Evolutionary conservation across 2,797 vertebrate genomes (phyloP).

Genomic region (Eulemur coronatus): DNA sequence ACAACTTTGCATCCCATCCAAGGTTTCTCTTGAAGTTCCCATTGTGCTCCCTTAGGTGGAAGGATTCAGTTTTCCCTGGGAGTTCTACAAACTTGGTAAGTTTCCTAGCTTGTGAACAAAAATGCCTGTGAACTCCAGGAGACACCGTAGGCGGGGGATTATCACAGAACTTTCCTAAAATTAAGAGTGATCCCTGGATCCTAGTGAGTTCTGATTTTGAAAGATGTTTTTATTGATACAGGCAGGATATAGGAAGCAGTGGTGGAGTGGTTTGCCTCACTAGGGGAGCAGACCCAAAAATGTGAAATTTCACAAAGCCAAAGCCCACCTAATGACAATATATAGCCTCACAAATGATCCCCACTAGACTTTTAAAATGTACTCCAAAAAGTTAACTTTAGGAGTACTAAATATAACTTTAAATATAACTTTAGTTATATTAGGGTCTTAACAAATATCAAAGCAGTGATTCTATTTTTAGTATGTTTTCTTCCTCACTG

Average conservation of each 20-base stretch:
- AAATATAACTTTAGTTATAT: neutral
- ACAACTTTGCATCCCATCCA: neutral
- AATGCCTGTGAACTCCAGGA: neutral
- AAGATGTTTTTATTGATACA: neutral
- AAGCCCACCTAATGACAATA: neutral
- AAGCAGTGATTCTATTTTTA: conserved; percentile 49
- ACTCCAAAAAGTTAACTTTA: conserved; percentile 12
- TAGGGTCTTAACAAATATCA: conserved; percentile 31
- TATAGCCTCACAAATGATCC: neutral
- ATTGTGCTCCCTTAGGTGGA: neutral
- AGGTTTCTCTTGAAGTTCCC: neutral
- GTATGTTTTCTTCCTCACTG: neutral
- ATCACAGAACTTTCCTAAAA: neutral
- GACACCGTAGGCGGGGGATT: neutral
- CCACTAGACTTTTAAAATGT: neutral
- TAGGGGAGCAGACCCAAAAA: neutral
- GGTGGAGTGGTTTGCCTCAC: neutral
- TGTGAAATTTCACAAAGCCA: neutral
- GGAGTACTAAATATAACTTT: too few species aligned
- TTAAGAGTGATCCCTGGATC: neutral
- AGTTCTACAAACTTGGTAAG: neutral
- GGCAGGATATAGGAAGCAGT: neutral
- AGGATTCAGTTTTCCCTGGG: neutral
- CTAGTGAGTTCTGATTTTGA: neutral
- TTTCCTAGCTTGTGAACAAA: neutral